Evolutionary conservation across 1,140 invertebrate species (phyloP).

Genomic region (Panagrolaimus sp.): DNA sequence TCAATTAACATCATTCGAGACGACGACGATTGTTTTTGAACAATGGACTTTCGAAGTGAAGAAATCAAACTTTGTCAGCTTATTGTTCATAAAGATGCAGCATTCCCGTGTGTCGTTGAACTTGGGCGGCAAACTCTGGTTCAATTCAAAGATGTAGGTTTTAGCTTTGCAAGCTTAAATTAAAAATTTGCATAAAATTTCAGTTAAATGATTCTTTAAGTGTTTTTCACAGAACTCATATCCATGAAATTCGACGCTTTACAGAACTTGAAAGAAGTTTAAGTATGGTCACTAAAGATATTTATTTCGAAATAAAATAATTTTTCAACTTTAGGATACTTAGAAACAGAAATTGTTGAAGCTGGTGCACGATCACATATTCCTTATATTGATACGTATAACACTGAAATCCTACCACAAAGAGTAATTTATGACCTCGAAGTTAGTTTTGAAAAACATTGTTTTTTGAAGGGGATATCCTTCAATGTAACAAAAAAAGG

Average conservation of each 20-base stretch:
- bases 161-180: neutral
- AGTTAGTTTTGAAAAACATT: slow-evolving; percentile 25
- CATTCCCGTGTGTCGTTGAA: slow-evolving; percentile 80
- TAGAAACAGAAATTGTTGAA: slow-evolving; percentile 57
- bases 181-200: neutral
- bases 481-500: no score
- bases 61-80: slow-evolving; percentile 79
- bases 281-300: slow-evolving; percentile 50
- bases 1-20: no score
- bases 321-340: slow-evolving; percentile 40
- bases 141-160: slow-evolving; percentile 82
- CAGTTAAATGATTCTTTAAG: slow-evolving; percentile 71
- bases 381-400: slow-evolving; percentile 38
- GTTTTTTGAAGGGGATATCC: no score
- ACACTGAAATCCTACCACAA: slow-evolving; percentile 42
- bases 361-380: slow-evolving; percentile 48
- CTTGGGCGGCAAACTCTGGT: slow-evolving; percentile 78
- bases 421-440: slow-evolving; percentile 57
- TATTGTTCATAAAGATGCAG: slow-evolving; percentile 80
- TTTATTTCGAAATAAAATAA: neutral
- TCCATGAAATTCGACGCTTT: slow-evolving; percentile 78
- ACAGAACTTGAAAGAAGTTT: slow-evolving; percentile 86
- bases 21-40: no score
- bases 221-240: slow-evolving; percentile 83
- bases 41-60: slow-evolving; percentile 70